Base-by-base conservation (phyloP, 1,140 invertebrate species). In the Lordiphosa stackelbergi region DNA sequence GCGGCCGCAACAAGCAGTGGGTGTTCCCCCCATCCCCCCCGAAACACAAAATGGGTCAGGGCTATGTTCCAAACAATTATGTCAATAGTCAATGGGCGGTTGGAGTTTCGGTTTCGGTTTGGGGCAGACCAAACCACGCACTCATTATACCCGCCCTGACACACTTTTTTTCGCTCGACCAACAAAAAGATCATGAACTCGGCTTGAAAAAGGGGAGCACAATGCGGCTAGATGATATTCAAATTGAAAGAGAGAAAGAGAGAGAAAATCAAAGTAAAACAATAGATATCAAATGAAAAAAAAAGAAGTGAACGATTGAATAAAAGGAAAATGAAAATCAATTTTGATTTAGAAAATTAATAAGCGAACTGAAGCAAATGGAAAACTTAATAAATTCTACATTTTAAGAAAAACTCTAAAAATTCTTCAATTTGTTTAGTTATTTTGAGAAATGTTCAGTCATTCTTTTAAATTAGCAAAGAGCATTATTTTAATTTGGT, bases 111-210 rank as follows among this genome's bases (percentile, higher is more conserved):
- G 11, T 36, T 4, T n/a, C 36, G 7, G 13, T 3, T 19, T 11
- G 28, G 43, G 31, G 38, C 56, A 49, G 45, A 54, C 35, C 24
- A 61, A 31, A 66, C 60, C 65, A 68, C 60, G 60, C 48, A 66
- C 73, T 78, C 73, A 69, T 78, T 72, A 78, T 58, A 77, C 68
- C 63, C 73, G 73, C 73, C 46, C 60, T 77, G 73, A 75, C 73
- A 73, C 54, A 75, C 53, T 74, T 74, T 66, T 49, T 68, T 41
- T 41, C 40, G 9, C 10, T 42, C 19, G 5, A 31, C 24, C 31
- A 31, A 57, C 47, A 37, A 40, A 47, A 53, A 73, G 73, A 63
- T 78, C 75, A 61, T 81, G 74, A 81, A 55, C 66, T 69, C 46
- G 41, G 60, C 43, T 43, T 49, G 31, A 9, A 40, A 53, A 53